These are phyloP conservation scores for Carduelis carduelis DNA, from an alignment of 2,797 vertebrate genomes.

Conservation along the genomic window DNA sequence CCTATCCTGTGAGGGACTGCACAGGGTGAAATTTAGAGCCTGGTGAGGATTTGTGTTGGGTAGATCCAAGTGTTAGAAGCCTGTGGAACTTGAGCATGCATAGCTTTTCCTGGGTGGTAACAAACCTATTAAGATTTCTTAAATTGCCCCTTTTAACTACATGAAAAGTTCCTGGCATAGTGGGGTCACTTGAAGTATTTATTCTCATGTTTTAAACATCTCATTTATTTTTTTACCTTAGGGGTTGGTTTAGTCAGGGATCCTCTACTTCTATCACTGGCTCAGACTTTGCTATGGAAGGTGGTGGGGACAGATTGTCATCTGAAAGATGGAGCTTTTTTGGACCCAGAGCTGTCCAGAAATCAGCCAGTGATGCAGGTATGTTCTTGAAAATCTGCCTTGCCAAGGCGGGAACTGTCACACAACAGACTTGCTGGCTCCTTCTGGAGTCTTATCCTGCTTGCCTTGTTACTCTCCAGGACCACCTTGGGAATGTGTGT, in stretches of 20 bases:
- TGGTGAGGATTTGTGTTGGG: neutral
- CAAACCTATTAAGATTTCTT: neutral
- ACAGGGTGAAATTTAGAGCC: neutral
- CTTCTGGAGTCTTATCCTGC: neutral
- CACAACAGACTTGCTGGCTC: neutral
- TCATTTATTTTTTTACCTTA: neutral
- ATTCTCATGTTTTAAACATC: neutral
- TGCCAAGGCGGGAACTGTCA: neutral
- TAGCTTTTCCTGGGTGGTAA: neutral
- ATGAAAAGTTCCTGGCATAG: neutral
- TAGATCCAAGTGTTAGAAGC: neutral
- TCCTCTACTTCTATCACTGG: slow-evolving; percentile 68
- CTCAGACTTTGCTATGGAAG: slow-evolving; percentile 59
- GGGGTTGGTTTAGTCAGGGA: slow-evolving; percentile 77
- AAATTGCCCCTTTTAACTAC: neutral
- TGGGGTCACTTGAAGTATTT: neutral
- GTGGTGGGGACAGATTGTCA: slow-evolving; percentile 58
- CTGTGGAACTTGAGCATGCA: neutral
- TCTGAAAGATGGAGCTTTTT: slow-evolving; percentile 78
- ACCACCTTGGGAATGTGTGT: neutral
- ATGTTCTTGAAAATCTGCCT: neutral
- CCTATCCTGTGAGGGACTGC: neutral
- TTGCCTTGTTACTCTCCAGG: neutral
- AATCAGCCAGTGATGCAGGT: slow-evolving; percentile 72
- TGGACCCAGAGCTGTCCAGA: slow-evolving; percentile 75